Evolutionary conservation across 2,797 vertebrate species (phyloP), one percentile per base, ranked within the genome.

Genomic region (Sorex maritimensis): DNA sequence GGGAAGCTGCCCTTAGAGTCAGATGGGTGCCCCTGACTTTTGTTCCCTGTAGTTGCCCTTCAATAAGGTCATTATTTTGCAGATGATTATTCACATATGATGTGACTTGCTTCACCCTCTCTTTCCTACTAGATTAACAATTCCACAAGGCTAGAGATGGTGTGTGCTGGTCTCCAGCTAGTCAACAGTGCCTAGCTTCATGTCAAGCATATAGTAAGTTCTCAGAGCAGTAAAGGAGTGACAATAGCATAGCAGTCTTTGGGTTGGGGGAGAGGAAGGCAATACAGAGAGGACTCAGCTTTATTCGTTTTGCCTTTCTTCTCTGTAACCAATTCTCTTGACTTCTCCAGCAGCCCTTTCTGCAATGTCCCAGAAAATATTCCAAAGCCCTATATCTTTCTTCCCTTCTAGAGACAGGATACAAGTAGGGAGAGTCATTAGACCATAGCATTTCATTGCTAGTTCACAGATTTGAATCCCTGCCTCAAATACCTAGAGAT

Each of bases 401-500:
- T 80, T 88, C 24, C 17, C 11, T 34, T 24, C 46, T 58, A 61
- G 41, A 85, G 55, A 79, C 1, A 58, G 63, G 41, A 92, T 58
- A 41, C 23, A 23, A 23, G 19, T 13, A 79, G 17, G 34, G 46
- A 46, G 30, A 85, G 38, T 71, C 61, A 14, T 86, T 28, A 74
- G 65, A 24, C 4, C 61, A 61, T 1, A 58, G 61, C 0, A 4
- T 55, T 88, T 94, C 30, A 30, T 74, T 88, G 91, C 68, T 81
- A 71, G 78, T 89, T 81, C 61, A 88, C 49, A 67, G 12, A 55
- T 65, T n/a, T 90, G 92, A 88, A 93, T 88, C 65, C 7, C 75
- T 92, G n/a, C 74, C 41, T 73, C 21, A 34, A 49, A 63, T 74
- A 44, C 72, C 38, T 28, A 19, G 69, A 81, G 81, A 63, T 52